Conservation (phyloP, 2,797 vertebrate genomes). For the Chloroceryle amazona region DNA sequence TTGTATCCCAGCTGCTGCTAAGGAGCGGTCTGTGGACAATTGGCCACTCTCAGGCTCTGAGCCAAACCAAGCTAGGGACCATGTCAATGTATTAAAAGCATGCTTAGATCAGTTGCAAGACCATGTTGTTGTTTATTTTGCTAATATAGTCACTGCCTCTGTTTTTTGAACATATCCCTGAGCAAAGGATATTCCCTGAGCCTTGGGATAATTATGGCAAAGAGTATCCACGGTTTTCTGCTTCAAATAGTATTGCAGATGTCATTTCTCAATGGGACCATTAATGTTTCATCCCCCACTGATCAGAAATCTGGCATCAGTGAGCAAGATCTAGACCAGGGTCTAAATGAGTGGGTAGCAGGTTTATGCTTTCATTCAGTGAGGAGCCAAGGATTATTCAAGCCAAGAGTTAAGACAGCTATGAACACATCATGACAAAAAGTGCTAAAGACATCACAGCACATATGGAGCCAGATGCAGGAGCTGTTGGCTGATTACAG, state of each 20-base stretch:
- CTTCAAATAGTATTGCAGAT: background rate
- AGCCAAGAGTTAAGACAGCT: background rate
- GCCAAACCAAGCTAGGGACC: background rate
- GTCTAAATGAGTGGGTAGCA: background rate
- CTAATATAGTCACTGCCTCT: background rate
- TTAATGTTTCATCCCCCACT: background rate
- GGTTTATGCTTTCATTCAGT: background rate
- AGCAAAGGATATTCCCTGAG: background rate
- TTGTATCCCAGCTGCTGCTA: background rate
- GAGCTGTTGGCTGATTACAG: background rate
- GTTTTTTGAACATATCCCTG: background rate
- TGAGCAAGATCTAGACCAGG: background rate
- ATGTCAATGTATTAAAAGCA: background rate
- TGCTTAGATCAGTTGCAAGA: background rate
- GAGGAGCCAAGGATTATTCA: background rate
- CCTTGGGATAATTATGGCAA: background rate
- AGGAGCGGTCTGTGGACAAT: accelerated
- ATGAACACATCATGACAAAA: background rate
- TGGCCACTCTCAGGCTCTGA: background rate
- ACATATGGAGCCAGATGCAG: background rate
- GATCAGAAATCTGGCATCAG: background rate
- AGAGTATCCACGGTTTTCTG: background rate
- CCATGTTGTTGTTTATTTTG: background rate
- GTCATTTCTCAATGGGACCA: background rate
- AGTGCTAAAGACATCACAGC: background rate